A percentile compares a stretch with the other conserved stretches of the same genome.
Conservation (phyloP, 2,113 vertebrate species). For the Podarcis cretensis region DNA sequence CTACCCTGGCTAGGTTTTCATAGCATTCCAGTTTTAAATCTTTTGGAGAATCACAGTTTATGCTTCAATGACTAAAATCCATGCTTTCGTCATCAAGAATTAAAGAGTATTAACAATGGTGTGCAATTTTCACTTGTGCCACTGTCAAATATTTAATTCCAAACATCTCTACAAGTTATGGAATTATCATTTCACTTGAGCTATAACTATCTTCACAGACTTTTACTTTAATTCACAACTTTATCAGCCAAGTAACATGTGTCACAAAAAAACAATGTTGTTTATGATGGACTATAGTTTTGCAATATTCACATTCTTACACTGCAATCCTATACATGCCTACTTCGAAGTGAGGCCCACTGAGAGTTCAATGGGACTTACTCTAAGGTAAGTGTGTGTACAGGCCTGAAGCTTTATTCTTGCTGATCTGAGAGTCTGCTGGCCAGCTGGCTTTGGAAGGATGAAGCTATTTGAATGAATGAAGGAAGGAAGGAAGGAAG, state of each 20-base stretch:
- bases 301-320: background rate
- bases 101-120: background rate
- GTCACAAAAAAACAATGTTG: no score
- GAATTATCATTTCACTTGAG: background rate
- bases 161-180: background rate
- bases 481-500: background rate
- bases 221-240: background rate
- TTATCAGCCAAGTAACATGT: background rate
- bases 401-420: background rate
- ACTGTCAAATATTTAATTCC: background rate
- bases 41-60: background rate
- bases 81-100: background rate
- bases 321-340: background rate
- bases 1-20: background rate
- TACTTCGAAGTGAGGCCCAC: background rate
- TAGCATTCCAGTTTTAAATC: background rate
- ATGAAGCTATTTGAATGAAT: background rate
- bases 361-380: background rate
- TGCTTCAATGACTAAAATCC: background rate
- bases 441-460: background rate
- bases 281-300: no score
- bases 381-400: background rate
- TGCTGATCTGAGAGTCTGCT: background rate
- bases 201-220: background rate
- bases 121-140: background rate